These are phyloP conservation scores for Dinocampus coccinellae DNA, from an alignment of 2,888 invertebrate species.

Conservation along the genomic window DNA sequence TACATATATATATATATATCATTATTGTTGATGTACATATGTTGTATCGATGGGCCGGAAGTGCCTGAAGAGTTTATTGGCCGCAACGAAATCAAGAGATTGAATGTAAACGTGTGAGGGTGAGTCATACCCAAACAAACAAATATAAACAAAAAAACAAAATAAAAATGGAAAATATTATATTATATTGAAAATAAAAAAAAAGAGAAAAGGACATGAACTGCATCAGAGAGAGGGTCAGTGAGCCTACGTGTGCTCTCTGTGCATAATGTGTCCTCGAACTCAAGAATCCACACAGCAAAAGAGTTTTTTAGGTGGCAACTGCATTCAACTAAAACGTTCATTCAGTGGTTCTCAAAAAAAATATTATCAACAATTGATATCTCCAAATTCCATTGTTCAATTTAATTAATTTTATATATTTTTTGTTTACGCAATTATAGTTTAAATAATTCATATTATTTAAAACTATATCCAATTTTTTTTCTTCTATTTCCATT, in stretches of 20 bases:
- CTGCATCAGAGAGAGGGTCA: slow-evolving; percentile 53
- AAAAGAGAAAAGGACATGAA: slow-evolving; percentile 7
- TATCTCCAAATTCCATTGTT: slow-evolving; percentile 20
- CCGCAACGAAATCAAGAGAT: neutral
- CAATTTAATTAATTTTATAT: neutral
- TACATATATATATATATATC: neutral
- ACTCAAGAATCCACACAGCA: slow-evolving; percentile 40
- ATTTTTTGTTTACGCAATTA: no score
- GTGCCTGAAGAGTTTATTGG: slow-evolving; percentile 15
- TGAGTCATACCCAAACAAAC: neutral
- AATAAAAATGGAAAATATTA: slow-evolving; percentile 11
- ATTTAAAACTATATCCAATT: no score
- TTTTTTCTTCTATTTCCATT: no score
- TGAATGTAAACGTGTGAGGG: neutral
- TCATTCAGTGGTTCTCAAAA: slow-evolving; percentile 54
- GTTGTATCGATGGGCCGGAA: slow-evolving; percentile 14
- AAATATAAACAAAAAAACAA: neutral
- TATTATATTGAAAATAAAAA: neutral
- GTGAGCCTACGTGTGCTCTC: slow-evolving; percentile 51
- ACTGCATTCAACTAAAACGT: slow-evolving; percentile 54
- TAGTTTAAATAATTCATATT: no score
- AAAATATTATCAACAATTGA: slow-evolving; percentile 6
- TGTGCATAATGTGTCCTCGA: slow-evolving; percentile 47
- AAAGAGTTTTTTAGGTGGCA: slow-evolving; percentile 52
- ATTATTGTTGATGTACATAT: neutral